phyloP scores from a whole-genome alignment of 2,113 vertebrate genomes.

The Serinus canaria region DNA sequence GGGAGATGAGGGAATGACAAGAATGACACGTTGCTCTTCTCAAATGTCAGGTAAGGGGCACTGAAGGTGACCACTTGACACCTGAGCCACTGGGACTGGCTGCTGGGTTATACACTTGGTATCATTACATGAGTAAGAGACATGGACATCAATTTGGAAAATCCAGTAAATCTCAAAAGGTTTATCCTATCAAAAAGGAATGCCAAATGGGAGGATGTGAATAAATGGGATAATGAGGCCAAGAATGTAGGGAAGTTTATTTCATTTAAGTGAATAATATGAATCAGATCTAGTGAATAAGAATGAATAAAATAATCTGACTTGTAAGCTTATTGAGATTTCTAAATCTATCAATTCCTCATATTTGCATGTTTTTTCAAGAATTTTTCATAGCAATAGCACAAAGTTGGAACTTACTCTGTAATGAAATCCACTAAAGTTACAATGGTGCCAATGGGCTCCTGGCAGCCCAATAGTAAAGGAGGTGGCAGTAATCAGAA shows the following conservation, averaged over 20 bases:
- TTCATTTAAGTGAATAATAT: not conserved
- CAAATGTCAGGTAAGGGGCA: not conserved
- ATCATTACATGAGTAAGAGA: not conserved
- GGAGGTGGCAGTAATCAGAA: not conserved
- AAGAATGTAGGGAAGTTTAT: not conserved
- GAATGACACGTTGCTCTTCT: not conserved
- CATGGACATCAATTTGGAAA: not conserved
- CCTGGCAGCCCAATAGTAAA: not conserved
- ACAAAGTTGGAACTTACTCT: not conserved
- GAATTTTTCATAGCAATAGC: not conserved
- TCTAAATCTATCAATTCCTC: not conserved
- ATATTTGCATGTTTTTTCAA: not conserved
- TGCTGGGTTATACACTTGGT: not conserved
- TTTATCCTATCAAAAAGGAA: not conserved
- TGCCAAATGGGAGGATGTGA: not conserved
- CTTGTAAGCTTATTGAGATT: not conserved
- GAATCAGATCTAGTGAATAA: not conserved
- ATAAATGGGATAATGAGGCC: not conserved
- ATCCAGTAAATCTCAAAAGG: not conserved
- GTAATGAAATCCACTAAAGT: not conserved
- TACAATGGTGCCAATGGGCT: not conserved
- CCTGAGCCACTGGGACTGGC: not conserved
- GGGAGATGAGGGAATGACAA: not conserved
- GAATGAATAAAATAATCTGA: not conserved
- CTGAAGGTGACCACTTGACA: not conserved